phyloP scores from a whole-genome alignment of 2,113 vertebrate genomes.

The Galbula dea region DNA sequence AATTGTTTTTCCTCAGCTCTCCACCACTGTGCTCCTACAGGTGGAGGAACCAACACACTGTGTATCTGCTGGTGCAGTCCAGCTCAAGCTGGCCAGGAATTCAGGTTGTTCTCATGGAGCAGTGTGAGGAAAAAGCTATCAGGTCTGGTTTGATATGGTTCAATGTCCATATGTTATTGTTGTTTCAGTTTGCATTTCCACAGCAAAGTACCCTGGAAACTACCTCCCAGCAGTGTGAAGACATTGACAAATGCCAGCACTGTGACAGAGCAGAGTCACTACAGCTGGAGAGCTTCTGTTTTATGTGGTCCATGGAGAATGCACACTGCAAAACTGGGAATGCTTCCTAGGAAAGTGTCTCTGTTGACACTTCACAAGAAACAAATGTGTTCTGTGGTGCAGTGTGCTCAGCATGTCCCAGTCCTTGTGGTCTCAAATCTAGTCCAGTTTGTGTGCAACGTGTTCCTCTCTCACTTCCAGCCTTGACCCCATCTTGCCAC shows the following conservation, averaged over 20 bases:
- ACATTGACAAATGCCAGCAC: background rate
- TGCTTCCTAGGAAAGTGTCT: background rate
- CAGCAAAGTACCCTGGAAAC: background rate
- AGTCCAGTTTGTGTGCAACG: background rate
- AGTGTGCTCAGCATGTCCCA: background rate
- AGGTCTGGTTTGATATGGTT: background rate
- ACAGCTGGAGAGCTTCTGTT: background rate
- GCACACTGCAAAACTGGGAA: background rate
- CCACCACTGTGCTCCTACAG: background rate
- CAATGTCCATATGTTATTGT: background rate
- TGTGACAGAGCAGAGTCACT: background rate
- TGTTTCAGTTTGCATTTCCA: background rate
- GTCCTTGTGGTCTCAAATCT: background rate
- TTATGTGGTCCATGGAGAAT: background rate
- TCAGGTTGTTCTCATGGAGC: background rate
- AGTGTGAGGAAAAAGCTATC: accelerated
- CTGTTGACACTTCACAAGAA: background rate
- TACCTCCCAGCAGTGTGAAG: background rate
- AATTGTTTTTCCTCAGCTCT: background rate
- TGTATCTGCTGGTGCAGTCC: background rate
- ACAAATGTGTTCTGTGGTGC: background rate
- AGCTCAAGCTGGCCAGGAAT: background rate
- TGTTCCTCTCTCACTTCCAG: background rate
- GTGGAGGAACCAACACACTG: background rate
- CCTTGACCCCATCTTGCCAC: background rate